These are phyloP conservation scores for Chrysomela aeneicollis DNA, from an alignment of 2,888 invertebrate genomes.

Conservation along the genomic window DNA sequence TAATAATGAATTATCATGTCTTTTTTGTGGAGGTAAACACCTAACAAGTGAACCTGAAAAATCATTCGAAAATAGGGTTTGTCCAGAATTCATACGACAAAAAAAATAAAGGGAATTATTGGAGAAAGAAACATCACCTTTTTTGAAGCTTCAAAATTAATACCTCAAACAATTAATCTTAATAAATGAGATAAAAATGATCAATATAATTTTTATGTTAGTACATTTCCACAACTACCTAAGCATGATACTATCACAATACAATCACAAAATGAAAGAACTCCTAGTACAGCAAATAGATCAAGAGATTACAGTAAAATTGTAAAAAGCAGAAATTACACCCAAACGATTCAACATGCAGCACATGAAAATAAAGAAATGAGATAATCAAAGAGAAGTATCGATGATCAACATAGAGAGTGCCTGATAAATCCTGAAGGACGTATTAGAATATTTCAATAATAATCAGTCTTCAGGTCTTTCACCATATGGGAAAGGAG, in stretches of 20 bases:
- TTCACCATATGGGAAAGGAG: constrained; percentile 12
- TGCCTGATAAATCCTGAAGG: constrained; percentile 7
- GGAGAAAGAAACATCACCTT: background rate
- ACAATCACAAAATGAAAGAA: constrained; percentile 7
- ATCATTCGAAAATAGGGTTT: constrained; percentile 1
- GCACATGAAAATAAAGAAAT: background rate
- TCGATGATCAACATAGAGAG: background rate
- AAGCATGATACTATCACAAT: background rate
- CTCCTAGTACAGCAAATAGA: background rate
- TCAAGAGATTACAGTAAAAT: background rate
- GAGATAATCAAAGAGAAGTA: background rate
- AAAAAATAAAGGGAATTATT: background rate
- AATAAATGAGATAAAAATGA: background rate
- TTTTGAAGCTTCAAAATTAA: constrained; percentile 8
- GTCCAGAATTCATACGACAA: background rate
- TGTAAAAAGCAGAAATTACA: background rate
- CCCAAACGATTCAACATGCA: background rate
- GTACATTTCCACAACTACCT: background rate
- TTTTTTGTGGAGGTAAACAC: background rate
- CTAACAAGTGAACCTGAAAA: background rate
- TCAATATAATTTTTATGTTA: constrained; percentile 1
- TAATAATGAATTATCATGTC: background rate
- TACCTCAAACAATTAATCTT: background rate
- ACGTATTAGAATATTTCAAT: too few relatives aligned
- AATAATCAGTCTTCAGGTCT: too few relatives aligned